Evolutionary conservation across 2,888 invertebrate species (phyloP).

Genomic region (Galeopsomyia nigrocyanea): DNA sequence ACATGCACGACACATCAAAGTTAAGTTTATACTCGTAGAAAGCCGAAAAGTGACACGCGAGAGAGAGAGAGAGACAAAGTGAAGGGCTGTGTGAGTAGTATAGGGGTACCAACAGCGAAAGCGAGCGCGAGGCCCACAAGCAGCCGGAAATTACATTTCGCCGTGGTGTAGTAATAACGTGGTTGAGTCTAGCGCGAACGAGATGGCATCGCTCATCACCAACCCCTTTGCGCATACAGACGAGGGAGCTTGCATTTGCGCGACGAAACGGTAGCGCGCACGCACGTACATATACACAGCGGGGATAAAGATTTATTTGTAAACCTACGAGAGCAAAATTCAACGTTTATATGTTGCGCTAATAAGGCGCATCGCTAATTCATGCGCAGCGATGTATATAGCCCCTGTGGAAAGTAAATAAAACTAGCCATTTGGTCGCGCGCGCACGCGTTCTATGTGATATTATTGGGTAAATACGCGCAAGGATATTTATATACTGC

Average conservation of each 20-base stretch:
- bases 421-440: constrained; percentile 25
- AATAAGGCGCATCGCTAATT: constrained; percentile 31
- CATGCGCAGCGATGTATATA: constrained; percentile 19
- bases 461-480: constrained; percentile 11
- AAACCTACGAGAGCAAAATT: constrained; percentile 6
- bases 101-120: not conserved
- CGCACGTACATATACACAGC: constrained; percentile 1
- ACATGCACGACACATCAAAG: no score
- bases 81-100: not conserved
- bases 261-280: not conserved
- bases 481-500: constrained; percentile 20
- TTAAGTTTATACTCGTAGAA: not conserved
- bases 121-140: constrained; percentile 50
- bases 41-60: constrained; percentile 12
- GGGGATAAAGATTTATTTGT: constrained; percentile 43
- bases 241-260: constrained; percentile 16
- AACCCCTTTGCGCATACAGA: constrained; percentile 41
- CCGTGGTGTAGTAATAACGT: constrained; percentile 61
- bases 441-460: not conserved
- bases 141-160: constrained; percentile 67
- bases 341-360: not conserved
- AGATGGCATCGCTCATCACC: constrained; percentile 43
- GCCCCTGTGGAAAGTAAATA: constrained; percentile 14
- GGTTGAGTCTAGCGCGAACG: constrained; percentile 41
- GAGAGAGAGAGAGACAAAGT: constrained; percentile 22